Evolutionary conservation across 1,140 invertebrate species (phyloP).

Genomic region (Nephila pilipes): DNA sequence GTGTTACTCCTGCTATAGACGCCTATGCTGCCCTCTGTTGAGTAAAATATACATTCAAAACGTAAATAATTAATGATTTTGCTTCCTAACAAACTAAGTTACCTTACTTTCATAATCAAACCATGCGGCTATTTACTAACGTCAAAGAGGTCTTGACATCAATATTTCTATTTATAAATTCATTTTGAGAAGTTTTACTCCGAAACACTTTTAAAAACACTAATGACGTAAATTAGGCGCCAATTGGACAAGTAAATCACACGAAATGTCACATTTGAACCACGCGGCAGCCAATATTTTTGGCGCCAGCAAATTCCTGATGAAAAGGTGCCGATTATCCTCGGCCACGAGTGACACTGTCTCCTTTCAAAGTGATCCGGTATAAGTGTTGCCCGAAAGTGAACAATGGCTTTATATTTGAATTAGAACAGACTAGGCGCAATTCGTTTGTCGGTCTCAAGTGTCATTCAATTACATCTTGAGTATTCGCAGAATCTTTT

Average conservation of each 20-base stretch:
- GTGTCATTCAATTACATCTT: neutral
- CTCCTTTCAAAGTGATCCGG: neutral
- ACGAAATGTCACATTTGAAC: neutral
- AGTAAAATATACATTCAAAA: neutral
- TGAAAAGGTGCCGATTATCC: neutral
- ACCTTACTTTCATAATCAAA: neutral
- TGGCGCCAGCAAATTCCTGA: neutral
- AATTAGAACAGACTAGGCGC: neutral
- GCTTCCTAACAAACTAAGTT: neutral
- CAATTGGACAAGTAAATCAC: neutral
- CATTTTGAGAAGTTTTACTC: neutral
- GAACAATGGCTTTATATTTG: neutral
- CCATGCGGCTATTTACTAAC: neutral
- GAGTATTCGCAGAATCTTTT: neutral
- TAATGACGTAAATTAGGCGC: neutral
- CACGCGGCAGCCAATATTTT: neutral
- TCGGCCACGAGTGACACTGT: neutral
- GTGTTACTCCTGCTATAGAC: neutral
- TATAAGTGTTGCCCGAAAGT: neutral
- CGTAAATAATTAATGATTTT: neutral
- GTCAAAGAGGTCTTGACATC: neutral
- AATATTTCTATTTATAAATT: neutral
- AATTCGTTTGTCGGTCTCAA: neutral
- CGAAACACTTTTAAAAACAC: neutral
- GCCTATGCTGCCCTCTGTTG: conserved; percentile 4